phyloP scores from a whole-genome alignment of 2,113 vertebrate genomes.

The Morone chrysops region DNA sequence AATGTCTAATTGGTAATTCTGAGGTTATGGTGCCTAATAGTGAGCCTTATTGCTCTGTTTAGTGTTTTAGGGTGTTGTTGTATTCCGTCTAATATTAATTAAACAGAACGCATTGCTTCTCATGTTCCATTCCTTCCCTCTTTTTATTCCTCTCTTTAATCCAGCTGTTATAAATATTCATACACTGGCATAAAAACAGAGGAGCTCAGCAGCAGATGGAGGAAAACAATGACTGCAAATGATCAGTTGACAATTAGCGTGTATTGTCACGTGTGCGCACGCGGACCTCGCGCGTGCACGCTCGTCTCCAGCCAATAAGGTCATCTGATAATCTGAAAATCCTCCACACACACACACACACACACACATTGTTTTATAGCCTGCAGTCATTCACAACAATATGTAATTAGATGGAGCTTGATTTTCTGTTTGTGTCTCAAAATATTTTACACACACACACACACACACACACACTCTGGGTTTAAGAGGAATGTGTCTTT shows the following conservation, averaged over 20 bases:
- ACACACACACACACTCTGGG: neutral
- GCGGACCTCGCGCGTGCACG: neutral
- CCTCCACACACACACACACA: constrained; percentile 14
- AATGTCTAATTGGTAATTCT: neutral
- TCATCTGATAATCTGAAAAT: constrained; percentile 79
- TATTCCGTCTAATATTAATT: neutral
- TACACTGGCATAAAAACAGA: neutral
- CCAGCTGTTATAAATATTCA: neutral
- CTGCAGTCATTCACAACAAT: constrained; percentile 1
- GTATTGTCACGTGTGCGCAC: neutral
- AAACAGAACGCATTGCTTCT: neutral
- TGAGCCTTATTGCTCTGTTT: neutral
- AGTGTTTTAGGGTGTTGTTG: neutral
- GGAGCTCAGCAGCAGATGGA: neutral
- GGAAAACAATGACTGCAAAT: constrained; percentile 19
- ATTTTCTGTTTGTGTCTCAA: neutral
- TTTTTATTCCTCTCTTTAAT: neutral
- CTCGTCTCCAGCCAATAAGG: constrained; percentile 55
- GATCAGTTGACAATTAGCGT: constrained; percentile 16
- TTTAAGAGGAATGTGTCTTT: neutral
- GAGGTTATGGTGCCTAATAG: neutral
- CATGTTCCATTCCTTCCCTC: no score
- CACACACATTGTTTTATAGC: neutral
- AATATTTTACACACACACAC: neutral
- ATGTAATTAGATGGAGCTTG: constrained; percentile 3